Conservation (phyloP, 2,888 invertebrate genomes). For the Lepidochitona cinerea region DNA sequence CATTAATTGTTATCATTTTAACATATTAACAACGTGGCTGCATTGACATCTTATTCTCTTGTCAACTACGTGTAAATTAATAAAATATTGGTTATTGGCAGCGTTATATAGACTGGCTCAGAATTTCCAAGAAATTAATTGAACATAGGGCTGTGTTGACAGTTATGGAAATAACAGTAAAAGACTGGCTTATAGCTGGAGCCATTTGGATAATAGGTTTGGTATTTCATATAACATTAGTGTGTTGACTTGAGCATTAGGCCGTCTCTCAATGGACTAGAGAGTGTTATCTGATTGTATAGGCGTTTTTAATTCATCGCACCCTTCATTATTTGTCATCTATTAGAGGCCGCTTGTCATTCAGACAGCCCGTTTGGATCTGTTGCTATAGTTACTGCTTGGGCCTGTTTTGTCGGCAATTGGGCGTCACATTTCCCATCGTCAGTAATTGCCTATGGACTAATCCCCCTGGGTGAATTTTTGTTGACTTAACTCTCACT, state of each 20-base stretch:
- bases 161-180: conserved; percentile 5
- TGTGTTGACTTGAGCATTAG: not conserved
- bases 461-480: too few relatives aligned
- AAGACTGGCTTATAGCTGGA: not conserved
- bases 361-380: not conserved
- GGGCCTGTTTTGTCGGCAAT: too few relatives aligned
- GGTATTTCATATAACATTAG: not conserved
- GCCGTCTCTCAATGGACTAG: not conserved
- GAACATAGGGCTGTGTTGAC: not conserved
- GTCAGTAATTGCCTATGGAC: too few relatives aligned
- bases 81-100: too few relatives aligned
- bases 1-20: too few relatives aligned
- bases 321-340: not conserved
- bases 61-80: too few relatives aligned
- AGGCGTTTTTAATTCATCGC: not conserved
- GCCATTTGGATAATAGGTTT: not conserved
- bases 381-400: not conserved
- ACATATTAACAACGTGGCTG: too few relatives aligned
- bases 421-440: too few relatives aligned
- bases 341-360: not conserved
- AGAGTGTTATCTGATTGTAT: not conserved
- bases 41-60: too few relatives aligned
- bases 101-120: too few relatives aligned
- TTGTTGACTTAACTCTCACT: too few relatives aligned
- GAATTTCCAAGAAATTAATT: too few relatives aligned